Percentiles rank a stretch among this genome's conserved stretches.
These are phyloP conservation scores for Acrocyrtus sp. DNA, from an alignment of 2,888 invertebrate genomes.

Conservation along the genomic window DNA sequence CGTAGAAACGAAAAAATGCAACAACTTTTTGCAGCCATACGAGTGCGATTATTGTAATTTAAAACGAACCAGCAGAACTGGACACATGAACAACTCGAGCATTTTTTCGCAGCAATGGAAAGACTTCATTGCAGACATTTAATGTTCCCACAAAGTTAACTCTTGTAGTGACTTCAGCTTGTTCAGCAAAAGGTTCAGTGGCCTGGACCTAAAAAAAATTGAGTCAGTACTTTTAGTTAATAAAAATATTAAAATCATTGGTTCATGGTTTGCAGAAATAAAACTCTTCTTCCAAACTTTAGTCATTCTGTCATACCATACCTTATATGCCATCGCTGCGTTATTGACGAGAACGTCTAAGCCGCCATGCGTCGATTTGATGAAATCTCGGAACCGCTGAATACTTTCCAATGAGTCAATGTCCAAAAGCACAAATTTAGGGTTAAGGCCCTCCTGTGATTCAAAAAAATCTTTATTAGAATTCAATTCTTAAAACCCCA, in stretches of 20 bases:
- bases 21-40: too few species aligned
- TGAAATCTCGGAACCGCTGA: constrained; percentile 71
- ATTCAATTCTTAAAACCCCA: background rate
- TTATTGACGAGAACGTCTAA: constrained; percentile 81
- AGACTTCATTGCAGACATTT: constrained; percentile 75
- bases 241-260: too few species aligned
- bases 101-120: constrained; percentile 77
- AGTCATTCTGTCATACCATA: too few species aligned
- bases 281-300: too few species aligned
- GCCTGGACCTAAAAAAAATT: constrained; percentile 67
- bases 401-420: constrained; percentile 73
- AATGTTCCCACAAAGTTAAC: constrained; percentile 78
- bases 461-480: too few species aligned
- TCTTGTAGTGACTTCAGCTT: constrained; percentile 77
- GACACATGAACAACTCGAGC: constrained; percentile 82
- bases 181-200: constrained; percentile 73
- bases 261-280: too few species aligned
- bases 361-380: constrained; percentile 74
- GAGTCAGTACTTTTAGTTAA: background rate
- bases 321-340: constrained; percentile 78
- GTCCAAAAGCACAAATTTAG: constrained; percentile 77
- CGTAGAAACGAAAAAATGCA: background rate
- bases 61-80: constrained; percentile 70
- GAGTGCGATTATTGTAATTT: too few species aligned
- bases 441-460: constrained; percentile 66